Evolutionary conservation across 2,888 invertebrate genomes (phyloP).

Genomic region (Adelognathus sp.): DNA sequence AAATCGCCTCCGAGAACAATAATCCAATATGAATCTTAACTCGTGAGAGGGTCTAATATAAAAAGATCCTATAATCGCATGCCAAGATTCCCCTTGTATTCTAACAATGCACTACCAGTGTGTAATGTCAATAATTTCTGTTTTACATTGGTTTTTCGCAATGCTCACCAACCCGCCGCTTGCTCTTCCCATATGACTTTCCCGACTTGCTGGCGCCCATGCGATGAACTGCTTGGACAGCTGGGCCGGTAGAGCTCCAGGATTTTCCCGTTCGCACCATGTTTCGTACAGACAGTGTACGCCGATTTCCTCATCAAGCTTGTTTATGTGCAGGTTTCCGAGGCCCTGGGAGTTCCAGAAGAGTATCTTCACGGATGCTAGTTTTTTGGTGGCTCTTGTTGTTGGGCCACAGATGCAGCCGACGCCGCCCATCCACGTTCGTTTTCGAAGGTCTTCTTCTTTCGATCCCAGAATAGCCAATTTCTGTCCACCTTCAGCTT

Average conservation of each 20-base stretch:
- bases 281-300: constrained; percentile 3
- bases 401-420: not conserved
- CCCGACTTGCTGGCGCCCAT: not conserved
- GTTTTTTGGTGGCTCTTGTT: not conserved
- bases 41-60: constrained; percentile 5
- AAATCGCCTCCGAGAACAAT: constrained; percentile 3
- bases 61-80: constrained; percentile 12
- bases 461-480: not conserved
- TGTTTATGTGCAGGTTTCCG: not conserved
- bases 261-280: not conserved
- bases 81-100: not conserved
- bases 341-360: constrained; percentile 34
- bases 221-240: not conserved
- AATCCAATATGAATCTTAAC: not conserved
- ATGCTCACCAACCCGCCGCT: constrained; percentile 27
- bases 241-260: not conserved
- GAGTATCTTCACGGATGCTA: not conserved
- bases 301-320: not conserved
- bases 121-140: constrained; percentile 6
- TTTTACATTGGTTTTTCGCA: not conserved
- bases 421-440: not conserved
- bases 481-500: not conserved
- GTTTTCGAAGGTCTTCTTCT: not conserved
- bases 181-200: constrained; percentile 3
- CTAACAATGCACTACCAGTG: constrained; percentile 15